Base-by-base conservation (phyloP, 1,140 invertebrate genomes). In the Pseudomyrmex gracilis region DNA sequence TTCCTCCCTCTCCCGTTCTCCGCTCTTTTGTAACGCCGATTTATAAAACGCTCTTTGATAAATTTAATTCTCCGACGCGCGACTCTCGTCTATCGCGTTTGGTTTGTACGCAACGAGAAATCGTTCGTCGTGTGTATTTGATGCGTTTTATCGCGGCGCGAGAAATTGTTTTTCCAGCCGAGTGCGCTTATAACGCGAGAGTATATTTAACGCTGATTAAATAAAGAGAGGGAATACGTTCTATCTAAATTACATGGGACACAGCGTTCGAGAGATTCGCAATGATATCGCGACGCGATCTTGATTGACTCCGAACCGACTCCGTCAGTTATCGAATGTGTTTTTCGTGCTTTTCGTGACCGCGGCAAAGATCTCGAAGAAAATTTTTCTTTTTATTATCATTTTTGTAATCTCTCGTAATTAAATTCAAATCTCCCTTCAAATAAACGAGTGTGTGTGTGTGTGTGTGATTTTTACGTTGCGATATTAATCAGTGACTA, bases 21-120 rank as follows among this genome's bases (percentile, higher is more conserved):
- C 49, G 58, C 53, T 9, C 53, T n/a, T 45, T 47, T n/a, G 49
- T 76, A 49, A 53, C 73, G 17, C 53, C 66, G 73, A 77, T n/a
- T n/a, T n/a, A n/a, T 67, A 77, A 77, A 77, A 15, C 17, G n/a
- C 24, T 77, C 67, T 77, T 60, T 43, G 43, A 10, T 80, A 58
- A 57, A 80, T 80, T 57, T 57, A 71, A 58, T 71, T 71, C 43
- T 12, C 66, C 51, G 34, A 34, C 34, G 15, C 53, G 12, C 53
- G 43, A 49, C 20, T 70, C 53, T 68, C 53, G 53, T 55, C 63
- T 34, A 20, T 55, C n/a, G 4, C 49, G 49, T 51, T 70, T 58
- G 34, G 24, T 15, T 15, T 22, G 45, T 45, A 34, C 34, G 53
- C n/a, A 57, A 66, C 2, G 20, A n/a, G 20, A 34, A 34, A 47